Base-by-base conservation (phyloP, 2,113 vertebrate species). In the Mesocricetus auratus region DNA sequence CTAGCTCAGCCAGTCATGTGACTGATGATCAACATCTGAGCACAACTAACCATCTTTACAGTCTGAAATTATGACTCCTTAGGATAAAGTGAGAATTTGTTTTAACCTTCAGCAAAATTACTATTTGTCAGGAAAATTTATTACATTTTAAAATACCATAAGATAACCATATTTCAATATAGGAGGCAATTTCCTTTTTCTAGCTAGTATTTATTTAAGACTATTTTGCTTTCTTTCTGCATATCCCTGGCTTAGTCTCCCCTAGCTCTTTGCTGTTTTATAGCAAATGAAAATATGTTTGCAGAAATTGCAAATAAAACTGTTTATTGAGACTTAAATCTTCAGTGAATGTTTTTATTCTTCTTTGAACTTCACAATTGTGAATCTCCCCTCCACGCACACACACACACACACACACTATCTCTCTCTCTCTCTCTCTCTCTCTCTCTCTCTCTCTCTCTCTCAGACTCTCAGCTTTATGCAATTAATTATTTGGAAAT, bases 311-410 rank as follows among this genome's bases (percentile, higher is more conserved):
- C 96, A 96, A 93, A 98, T 98, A 98, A 98, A 98, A 45, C 96
- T 97, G 89, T 97, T 98, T 97, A 98, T 93, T 97, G 89, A 56
- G 62, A 79, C 73, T 98, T 98, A 98, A 98, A 98, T 98, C 97
- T 98, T 77, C 89, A 71, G 15, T 24, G 82, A 45, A 24, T 68
- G 10, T 83, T 39, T 69, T 53, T 22, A n/a, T 39, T 86, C 22
- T 50, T 31, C 31, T 39, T 62, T 39, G 83, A 90, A 29, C 5
- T 39, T 60, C 45, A 47, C 5, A 88, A 15, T 81, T 83, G n/a
- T 13, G 13, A 16, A 66, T 3, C 5, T 47, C 8, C 4, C 47
- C 47, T 47, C 47, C 47, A 4, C 47, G 8, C 53, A 56, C 12
- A 56, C 50, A 53, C 50, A 53, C 50, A 53, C 50, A 53, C 1